phyloP scores from a whole-genome alignment of 2,113 vertebrate genomes.

The Strigops habroptila region DNA sequence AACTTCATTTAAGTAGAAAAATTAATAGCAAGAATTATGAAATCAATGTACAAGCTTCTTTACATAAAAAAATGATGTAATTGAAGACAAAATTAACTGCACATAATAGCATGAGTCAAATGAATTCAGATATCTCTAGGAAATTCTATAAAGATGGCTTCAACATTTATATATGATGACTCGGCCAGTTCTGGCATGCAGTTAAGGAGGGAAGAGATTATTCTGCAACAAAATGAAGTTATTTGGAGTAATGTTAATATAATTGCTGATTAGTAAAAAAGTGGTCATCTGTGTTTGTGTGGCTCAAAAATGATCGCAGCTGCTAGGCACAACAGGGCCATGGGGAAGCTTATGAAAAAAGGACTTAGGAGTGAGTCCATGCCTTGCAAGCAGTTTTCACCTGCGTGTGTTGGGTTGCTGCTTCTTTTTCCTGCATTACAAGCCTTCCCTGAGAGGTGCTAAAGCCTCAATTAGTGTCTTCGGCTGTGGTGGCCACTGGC shows the following conservation, averaged over 20 bases:
- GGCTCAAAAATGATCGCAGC: not conserved
- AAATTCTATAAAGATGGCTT: not conserved
- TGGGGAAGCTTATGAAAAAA: not conserved
- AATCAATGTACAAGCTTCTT: not conserved
- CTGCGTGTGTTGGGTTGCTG: not conserved
- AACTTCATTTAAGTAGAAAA: not conserved
- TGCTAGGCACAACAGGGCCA: not conserved
- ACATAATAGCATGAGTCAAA: not conserved
- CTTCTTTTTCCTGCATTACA: not conserved
- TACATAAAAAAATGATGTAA: not conserved
- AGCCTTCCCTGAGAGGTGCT: not conserved
- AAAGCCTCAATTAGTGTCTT: not conserved
- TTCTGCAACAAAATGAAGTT: not conserved
- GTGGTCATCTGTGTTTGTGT: not conserved
- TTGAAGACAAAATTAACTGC: not conserved
- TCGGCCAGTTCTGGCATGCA: not conserved
- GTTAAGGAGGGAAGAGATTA: not conserved
- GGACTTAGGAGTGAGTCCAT: accelerated
- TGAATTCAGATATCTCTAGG: not conserved
- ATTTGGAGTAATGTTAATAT: not conserved
- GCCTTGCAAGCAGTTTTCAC: not conserved
- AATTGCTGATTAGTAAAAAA: not conserved
- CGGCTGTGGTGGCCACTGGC: not conserved
- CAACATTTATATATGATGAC: not conserved
- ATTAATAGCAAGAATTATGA: not conserved